These are phyloP conservation scores for Myotis brandtii DNA, from an alignment of 2,113 vertebrate genomes.

Conservation along the genomic window DNA sequence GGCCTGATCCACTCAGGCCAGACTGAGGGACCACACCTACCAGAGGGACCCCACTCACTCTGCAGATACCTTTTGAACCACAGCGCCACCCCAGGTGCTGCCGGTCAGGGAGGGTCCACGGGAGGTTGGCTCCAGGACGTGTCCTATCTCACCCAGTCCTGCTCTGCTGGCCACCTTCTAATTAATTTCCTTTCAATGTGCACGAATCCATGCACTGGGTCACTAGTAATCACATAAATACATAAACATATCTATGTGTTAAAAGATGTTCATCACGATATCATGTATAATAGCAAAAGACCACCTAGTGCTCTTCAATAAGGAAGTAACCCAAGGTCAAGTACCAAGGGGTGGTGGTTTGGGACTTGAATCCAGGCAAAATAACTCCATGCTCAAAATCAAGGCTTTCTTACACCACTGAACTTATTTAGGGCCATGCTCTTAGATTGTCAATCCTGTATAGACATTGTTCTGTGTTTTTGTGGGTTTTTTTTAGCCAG, in stretches of 20 bases:
- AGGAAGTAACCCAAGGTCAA: neutral
- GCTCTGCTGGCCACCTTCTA: too few species aligned
- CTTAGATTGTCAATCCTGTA: slow-evolving; percentile 33
- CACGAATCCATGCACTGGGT: too few species aligned
- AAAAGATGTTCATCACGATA: slow-evolving; percentile 14
- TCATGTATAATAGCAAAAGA: neutral
- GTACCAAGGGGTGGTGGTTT: neutral
- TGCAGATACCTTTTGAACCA: too few species aligned
- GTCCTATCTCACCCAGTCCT: too few species aligned
- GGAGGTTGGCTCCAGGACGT: too few species aligned
- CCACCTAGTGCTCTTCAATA: neutral
- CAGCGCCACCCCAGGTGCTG: too few species aligned
- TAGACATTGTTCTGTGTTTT: neutral
- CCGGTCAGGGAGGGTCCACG: too few species aligned
- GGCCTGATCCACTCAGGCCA: too few species aligned
- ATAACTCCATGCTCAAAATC: neutral
- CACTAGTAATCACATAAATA: neutral
- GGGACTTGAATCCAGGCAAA: neutral
- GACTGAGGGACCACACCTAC: too few species aligned
- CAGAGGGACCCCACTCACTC: too few species aligned
- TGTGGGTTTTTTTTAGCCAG: neutral
- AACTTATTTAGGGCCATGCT: neutral
- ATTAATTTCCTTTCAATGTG: too few species aligned
- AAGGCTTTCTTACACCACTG: neutral
- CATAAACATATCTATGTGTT: neutral